Conservation (phyloP, 2,797 vertebrate species). For the Picus viridis region DNA sequence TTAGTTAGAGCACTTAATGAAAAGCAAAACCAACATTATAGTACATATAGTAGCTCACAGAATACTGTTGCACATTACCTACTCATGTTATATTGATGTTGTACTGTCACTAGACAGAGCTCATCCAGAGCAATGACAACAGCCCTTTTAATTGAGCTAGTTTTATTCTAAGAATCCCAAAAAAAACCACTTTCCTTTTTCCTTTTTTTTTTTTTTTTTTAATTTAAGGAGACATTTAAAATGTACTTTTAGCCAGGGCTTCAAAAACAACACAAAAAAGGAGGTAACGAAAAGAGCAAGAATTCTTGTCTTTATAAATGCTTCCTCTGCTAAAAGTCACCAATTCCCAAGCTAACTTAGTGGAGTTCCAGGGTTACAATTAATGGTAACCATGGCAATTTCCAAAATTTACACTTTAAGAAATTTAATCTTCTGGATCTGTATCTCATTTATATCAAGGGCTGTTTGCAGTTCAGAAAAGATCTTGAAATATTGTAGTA, state of each 20-base stretch:
- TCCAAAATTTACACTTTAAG: neutral
- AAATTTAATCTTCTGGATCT: neutral
- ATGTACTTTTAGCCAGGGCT: neutral
- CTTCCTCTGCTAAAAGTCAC: neutral
- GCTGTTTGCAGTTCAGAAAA: neutral
- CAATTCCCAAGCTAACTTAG: neutral
- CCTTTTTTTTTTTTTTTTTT: neutral
- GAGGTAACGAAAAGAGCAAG: neutral
- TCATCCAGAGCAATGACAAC: neutral
- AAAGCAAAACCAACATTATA: slow-evolving; percentile 8
- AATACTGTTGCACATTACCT: neutral
- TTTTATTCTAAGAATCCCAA: neutral
- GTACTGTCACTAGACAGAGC: neutral
- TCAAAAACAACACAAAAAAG: neutral
- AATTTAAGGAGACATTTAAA: neutral
- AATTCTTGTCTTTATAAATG: neutral
- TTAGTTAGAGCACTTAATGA: slow-evolving; percentile 65
- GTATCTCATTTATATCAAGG: neutral
- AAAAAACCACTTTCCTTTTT: neutral
- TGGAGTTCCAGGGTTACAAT: neutral
- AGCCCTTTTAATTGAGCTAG: neutral
- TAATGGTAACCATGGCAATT: neutral
- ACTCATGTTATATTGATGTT: neutral
- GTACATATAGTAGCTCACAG: neutral
- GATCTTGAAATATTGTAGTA: neutral